Conservation (phyloP, 2,888 invertebrate genomes). For the Apodemia zela region DNA sequence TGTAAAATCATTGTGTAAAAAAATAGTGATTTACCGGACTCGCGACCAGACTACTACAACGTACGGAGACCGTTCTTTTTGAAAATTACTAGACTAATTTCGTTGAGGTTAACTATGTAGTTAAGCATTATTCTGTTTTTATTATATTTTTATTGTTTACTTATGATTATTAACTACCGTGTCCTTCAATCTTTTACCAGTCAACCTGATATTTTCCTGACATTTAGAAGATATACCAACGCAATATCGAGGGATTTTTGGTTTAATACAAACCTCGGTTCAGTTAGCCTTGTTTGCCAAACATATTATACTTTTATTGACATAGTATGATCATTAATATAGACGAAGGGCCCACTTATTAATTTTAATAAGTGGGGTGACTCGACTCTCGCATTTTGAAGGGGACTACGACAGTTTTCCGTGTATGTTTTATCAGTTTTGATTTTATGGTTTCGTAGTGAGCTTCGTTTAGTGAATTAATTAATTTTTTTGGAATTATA, state of each 20-base stretch:
- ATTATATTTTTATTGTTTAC: too few relatives aligned
- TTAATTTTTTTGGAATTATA: constrained; percentile 14
- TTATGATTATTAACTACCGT: too few relatives aligned
- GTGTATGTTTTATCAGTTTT: constrained; percentile 69
- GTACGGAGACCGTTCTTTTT: too few relatives aligned
- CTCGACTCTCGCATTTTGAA: constrained; percentile 48
- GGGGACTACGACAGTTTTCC: constrained; percentile 58
- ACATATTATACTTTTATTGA: constrained; percentile 76
- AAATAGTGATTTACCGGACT: too few relatives aligned
- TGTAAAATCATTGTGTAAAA: too few relatives aligned
- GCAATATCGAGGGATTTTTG: not conserved
- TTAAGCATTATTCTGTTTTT: too few relatives aligned
- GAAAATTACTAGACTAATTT: too few relatives aligned
- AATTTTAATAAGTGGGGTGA: constrained; percentile 79
- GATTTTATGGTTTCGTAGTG: constrained; percentile 62
- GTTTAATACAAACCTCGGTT: constrained; percentile 7
- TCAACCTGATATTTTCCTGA: too few relatives aligned
- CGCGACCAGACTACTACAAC: too few relatives aligned
- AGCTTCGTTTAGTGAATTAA: constrained; percentile 4
- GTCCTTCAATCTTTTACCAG: too few relatives aligned
- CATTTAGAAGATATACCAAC: too few relatives aligned
- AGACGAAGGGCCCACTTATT: constrained; percentile 74
- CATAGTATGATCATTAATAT: constrained; percentile 76
- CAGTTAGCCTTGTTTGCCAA: constrained; percentile 58
- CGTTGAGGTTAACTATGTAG: too few relatives aligned